Conservation (phyloP, 2,888 invertebrate genomes). For the Steromphala cineraria region DNA sequence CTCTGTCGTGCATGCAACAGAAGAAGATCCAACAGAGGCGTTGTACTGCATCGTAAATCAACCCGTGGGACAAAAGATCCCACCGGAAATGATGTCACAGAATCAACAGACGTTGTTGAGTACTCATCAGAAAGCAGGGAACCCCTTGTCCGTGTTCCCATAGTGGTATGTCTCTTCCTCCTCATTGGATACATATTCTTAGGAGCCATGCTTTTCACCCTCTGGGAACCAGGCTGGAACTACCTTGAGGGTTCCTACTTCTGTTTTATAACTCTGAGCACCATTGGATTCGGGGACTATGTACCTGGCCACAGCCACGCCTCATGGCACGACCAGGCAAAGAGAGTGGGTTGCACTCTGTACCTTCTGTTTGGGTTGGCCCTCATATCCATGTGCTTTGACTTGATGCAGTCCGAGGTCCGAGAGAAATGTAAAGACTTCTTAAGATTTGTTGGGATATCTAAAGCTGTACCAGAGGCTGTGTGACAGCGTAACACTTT, state of each 20-base stretch:
- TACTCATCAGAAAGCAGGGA: not conserved
- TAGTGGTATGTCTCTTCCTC: constrained; percentile 86
- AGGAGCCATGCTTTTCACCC: constrained; percentile 92
- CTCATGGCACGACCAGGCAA: constrained; percentile 61
- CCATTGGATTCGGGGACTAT: constrained; percentile 76
- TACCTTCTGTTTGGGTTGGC: constrained; percentile 76
- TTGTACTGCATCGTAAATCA: constrained; percentile 44
- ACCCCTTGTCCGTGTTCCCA: constrained; percentile 81
- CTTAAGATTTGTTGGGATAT: not conserved
- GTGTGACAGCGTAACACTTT: no score
- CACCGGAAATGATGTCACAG: not conserved
- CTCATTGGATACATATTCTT: constrained; percentile 92
- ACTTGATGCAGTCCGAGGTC: constrained; percentile 76
- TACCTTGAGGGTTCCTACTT: constrained; percentile 86
- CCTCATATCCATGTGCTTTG: constrained; percentile 76
- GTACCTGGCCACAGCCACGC: constrained; percentile 72
- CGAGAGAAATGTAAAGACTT: constrained; percentile 35
- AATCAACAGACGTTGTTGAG: not conserved
- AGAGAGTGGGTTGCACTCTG: constrained; percentile 70
- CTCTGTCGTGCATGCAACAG: constrained; percentile 34
- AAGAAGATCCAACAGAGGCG: constrained; percentile 36
- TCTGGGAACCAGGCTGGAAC: constrained; percentile 93
- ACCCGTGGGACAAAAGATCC: not conserved
- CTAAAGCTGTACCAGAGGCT: not conserved
- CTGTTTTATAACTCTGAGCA: constrained; percentile 76